These are phyloP conservation scores for Chaetodon auriga DNA, from an alignment of 2,113 vertebrate species.

Conservation along the genomic window DNA sequence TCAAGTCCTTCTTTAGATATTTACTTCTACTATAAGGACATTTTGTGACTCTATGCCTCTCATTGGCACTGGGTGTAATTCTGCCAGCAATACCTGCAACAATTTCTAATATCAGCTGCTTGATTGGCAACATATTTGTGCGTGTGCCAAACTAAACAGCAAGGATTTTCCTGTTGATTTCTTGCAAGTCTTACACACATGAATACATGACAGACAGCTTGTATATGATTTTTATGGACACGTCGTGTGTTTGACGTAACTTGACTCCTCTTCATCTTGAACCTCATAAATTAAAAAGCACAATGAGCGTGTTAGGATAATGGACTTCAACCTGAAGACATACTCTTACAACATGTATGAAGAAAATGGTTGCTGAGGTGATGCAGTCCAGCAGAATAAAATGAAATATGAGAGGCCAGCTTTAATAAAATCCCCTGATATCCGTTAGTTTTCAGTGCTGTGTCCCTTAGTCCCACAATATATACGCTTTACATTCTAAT, in stretches of 20 bases:
- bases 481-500: slow-evolving; percentile 64
- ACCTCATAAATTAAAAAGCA: slow-evolving; percentile 8
- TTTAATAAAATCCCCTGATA: slow-evolving; percentile 53
- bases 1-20: slow-evolving; percentile 5
- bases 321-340: background rate
- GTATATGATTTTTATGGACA: background rate
- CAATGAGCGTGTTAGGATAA: slow-evolving; percentile 1
- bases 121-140: slow-evolving; percentile 17
- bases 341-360: background rate
- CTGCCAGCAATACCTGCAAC: background rate
- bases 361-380: slow-evolving; percentile 8
- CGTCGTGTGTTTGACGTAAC: background rate
- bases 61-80: background rate
- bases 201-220: background rate
- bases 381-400: slow-evolving; percentile 34
- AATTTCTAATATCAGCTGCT: slow-evolving; percentile 10
- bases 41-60: background rate
- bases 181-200: background rate
- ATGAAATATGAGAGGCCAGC: slow-evolving; percentile 40
- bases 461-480: slow-evolving; percentile 35
- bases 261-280: background rate
- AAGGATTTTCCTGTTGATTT: background rate
- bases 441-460: slow-evolving; percentile 50
- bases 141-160: slow-evolving; percentile 6
- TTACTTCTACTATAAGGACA: slow-evolving; percentile 10